Conservation (phyloP, 1,140 invertebrate species). For the Polypedilum vanderplanki region DNA sequence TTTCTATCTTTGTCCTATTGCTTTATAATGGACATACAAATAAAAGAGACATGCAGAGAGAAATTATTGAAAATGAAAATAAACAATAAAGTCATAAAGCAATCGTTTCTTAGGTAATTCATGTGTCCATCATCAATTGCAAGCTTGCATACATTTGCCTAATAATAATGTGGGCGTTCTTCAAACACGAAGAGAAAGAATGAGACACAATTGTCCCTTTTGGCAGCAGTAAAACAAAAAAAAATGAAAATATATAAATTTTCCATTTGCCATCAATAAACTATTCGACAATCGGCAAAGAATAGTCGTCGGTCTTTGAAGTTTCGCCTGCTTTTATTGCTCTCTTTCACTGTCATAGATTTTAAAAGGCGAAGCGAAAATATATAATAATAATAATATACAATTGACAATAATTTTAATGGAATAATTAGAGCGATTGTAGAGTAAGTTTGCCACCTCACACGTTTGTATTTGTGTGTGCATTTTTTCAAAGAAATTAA, state of each 20-base stretch:
- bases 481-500: background rate
- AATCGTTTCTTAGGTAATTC: slow-evolving; percentile 19
- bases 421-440: slow-evolving; percentile 27
- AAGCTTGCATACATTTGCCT: background rate
- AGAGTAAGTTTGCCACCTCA: background rate
- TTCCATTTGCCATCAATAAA: slow-evolving; percentile 6
- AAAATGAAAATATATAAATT: background rate
- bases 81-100: slow-evolving; percentile 26
- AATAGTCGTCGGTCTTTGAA: slow-evolving; percentile 9
- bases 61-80: slow-evolving; percentile 26
- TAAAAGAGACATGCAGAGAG: background rate
- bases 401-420: slow-evolving; percentile 27
- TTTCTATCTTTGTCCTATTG: too few species aligned
- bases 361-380: background rate
- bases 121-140: background rate
- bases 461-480: background rate
- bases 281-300: background rate
- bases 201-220: background rate
- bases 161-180: slow-evolving; percentile 17
- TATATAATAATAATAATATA: slow-evolving; percentile 11
- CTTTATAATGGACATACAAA: background rate
- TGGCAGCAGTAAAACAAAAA: too few species aligned
- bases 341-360: slow-evolving; percentile 24
- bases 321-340: slow-evolving; percentile 16
- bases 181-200: background rate